Evolutionary conservation across 2,888 invertebrate genomes (phyloP).

Genomic region (Hyposoter dolosus): DNA sequence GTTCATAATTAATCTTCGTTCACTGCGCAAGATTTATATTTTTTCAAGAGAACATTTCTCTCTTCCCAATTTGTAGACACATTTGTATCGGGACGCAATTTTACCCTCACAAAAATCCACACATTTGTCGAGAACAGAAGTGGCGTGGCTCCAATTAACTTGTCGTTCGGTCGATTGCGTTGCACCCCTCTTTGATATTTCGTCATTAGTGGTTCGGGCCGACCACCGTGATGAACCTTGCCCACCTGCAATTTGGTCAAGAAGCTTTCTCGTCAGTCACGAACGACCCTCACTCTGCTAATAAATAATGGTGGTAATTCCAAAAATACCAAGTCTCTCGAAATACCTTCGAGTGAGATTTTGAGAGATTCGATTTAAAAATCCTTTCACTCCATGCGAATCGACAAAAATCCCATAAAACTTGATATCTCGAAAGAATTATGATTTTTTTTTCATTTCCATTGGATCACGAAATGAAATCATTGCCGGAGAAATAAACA

Average conservation of each 20-base stretch:
- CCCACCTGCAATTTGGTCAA: constrained; percentile 79
- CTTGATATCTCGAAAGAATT: not conserved
- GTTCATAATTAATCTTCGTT: not conserved
- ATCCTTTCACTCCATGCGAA: not conserved
- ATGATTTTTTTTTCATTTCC: not conserved
- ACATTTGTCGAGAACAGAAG: constrained; percentile 15
- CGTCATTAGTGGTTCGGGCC: constrained; percentile 78
- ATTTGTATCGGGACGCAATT: not conserved
- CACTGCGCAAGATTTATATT: not conserved
- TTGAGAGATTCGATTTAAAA: not conserved
- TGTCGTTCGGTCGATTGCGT: constrained; percentile 33
- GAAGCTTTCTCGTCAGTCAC: constrained; percentile 55
- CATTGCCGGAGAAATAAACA: not conserved
- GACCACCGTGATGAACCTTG: constrained; percentile 76
- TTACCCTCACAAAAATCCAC: constrained; percentile 11
- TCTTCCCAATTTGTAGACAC: not conserved
- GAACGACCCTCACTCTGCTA: constrained; percentile 41
- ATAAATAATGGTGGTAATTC: constrained; percentile 6
- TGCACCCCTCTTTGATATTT: constrained; percentile 71
- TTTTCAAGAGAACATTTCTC: not conserved
- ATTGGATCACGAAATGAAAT: not conserved
- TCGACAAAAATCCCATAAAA: not conserved
- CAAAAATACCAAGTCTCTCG: not conserved
- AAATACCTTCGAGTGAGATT: not conserved
- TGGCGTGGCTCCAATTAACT: constrained; percentile 48